phyloP scores from a whole-genome alignment of 2,797 vertebrate species.

The Iguana delicatissima region DNA sequence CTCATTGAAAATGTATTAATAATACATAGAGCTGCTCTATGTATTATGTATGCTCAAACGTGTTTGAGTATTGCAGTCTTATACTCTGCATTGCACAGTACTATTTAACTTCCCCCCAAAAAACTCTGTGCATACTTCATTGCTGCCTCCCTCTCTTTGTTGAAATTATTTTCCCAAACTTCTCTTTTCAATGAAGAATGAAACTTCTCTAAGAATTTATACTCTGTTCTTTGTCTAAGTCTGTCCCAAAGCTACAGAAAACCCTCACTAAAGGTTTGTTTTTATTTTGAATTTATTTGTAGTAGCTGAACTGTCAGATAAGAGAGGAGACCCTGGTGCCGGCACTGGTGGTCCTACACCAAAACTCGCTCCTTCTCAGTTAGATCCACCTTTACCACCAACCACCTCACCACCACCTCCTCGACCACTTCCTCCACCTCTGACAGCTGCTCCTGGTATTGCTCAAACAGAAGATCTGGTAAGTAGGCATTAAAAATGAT shows the following conservation, averaged over 20 bases:
- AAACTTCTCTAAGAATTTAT: background rate
- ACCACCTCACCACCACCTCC: conserved; percentile 31
- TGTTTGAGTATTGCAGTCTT: background rate
- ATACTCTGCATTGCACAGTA: background rate
- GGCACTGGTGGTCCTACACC: conserved; percentile 59
- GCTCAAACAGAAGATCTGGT: conserved; percentile 81
- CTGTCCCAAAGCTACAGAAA: no score
- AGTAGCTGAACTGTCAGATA: conserved; percentile 63
- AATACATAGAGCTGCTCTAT: background rate
- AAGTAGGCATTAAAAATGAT: conserved; percentile 47
- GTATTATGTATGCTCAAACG: no score
- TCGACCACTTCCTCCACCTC: conserved; percentile 49
- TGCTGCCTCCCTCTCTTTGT: background rate
- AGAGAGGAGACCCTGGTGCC: conserved; percentile 78
- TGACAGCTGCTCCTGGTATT: conserved; percentile 57
- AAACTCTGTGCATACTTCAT: background rate
- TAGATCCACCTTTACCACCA: conserved; percentile 74
- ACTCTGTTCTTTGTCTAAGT: background rate
- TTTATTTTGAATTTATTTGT: conserved; percentile 50
- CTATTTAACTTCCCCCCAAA: background rate
- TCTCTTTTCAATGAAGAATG: background rate
- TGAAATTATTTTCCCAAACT: background rate
- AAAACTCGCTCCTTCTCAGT: conserved; percentile 76
- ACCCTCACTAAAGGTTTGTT: no score
- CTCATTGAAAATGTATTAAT: background rate